phyloP scores from a whole-genome alignment of 2,113 vertebrate genomes.

The Trochalopteron elliotii region DNA sequence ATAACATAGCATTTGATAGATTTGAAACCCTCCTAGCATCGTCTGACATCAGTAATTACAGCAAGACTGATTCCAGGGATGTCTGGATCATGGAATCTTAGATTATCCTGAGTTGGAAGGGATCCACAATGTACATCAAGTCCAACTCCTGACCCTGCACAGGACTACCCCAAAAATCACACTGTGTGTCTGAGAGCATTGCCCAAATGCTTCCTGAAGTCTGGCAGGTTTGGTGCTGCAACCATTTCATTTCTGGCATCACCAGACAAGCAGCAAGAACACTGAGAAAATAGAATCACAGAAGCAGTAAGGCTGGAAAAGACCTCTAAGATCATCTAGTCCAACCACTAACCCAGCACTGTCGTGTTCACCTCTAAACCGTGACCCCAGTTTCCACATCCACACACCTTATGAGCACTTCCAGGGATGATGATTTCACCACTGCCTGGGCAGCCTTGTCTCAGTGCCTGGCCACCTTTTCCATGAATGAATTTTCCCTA shows the following conservation, averaged over 20 bases:
- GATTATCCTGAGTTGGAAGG: not conserved
- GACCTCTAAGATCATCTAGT: fast-evolving
- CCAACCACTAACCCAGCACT: not conserved
- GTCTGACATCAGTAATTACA: not conserved
- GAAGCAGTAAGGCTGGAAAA: not conserved
- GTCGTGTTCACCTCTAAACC: not conserved
- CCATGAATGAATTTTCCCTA: not conserved
- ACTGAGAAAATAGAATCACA: not conserved
- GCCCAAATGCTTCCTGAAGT: not conserved
- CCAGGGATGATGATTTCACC: not conserved
- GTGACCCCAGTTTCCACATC: not conserved
- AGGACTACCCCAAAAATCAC: not conserved
- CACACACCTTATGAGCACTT: not conserved
- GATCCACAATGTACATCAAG: not conserved
- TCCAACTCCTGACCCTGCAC: not conserved
- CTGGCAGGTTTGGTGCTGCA: not conserved
- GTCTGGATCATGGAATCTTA: not conserved
- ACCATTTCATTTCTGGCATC: not conserved
- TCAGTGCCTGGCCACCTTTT: fast-evolving
- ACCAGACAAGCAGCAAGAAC: not conserved
- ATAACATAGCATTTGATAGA: not conserved
- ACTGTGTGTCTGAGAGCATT: not conserved
- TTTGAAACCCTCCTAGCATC: not conserved
- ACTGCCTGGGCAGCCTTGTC: not conserved
- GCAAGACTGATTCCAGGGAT: not conserved